Conservation (phyloP, 2,113 vertebrate genomes). For the Apodemus speciosus region DNA sequence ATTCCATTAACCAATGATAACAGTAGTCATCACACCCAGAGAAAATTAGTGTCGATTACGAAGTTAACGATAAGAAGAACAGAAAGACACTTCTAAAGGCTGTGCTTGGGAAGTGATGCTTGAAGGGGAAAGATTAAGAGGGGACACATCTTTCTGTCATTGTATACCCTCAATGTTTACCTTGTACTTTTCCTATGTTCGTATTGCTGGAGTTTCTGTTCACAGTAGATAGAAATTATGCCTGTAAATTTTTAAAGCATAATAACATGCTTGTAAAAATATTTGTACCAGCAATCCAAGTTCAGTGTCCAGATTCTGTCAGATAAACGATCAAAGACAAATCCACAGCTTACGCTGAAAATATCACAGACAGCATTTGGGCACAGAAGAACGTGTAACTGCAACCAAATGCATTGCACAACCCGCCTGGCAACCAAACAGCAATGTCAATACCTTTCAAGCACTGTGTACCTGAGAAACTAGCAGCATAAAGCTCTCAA, state of each 20-base stretch:
- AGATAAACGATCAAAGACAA: conserved; percentile 42
- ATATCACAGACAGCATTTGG: background rate
- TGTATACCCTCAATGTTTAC: conserved; percentile 25
- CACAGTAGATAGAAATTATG: conserved; percentile 38
- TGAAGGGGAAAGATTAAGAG: background rate
- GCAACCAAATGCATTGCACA: background rate
- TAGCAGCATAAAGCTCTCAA: background rate
- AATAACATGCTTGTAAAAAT: conserved; percentile 53
- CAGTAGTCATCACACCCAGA: background rate
- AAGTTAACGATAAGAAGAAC: conserved; percentile 9
- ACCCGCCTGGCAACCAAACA: background rate
- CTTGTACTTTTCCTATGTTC: conserved; percentile 31
- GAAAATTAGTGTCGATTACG: conserved; percentile 6
- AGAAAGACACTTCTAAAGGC: background rate
- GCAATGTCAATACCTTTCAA: conserved; percentile 44
- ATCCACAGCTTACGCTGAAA: background rate
- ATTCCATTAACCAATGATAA: too few relatives aligned
- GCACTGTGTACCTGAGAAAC: conserved; percentile 21
- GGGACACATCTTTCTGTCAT: background rate
- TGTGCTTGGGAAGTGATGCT: background rate
- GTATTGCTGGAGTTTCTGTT: conserved; percentile 17
- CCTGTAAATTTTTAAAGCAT: conserved; percentile 26
- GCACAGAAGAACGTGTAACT: background rate
- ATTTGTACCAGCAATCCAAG: background rate
- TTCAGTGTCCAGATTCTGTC: conserved; percentile 17